Evolutionary conservation across 1,140 invertebrate genomes (phyloP), one percentile per base, ranked within the genome.

Genomic region (Leptonema lineaticorne): DNA sequence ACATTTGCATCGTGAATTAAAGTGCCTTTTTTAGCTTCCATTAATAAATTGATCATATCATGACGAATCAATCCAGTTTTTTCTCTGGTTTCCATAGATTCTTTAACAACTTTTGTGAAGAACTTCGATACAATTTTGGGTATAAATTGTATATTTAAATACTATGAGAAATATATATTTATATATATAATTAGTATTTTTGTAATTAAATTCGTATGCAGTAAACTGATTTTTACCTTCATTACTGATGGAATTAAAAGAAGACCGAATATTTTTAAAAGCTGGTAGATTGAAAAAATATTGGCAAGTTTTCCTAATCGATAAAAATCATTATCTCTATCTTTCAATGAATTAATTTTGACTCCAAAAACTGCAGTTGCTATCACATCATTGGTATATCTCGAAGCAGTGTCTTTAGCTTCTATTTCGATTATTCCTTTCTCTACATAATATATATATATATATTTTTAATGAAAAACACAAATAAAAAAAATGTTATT

Each of bases 371-470:
- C 83, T 5, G 77, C 79, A 0, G 76, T 80, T 0, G 84, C 84
- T 18, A 86, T 86, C 2, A 88, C 85, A 72, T 89, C 87, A 33
- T 83, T 87, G 0, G 86, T 82, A 63, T 83, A 87, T 7, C 83
- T 79, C 0, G 82, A 80, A 14, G 78, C 78, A n/a, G 84, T 71
- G 50, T 85, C 83, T 59, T 84, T 85, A 58, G 79, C 72, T 20
- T 86, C 84, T 16, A 71, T 16, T 63, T 65, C 67, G 0, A 71
- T 11, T 4, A 59, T 37, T 18, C 58, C 67, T 18, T 66, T 62
- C 1, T 50, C 63, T 71, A 67, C 27, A n/a, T n/a, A n/a, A n/a
- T 6, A 6, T 11, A 33, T 5, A 6, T 6, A n/a, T n/a, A n/a
- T n/a, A n/a, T n/a, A n/a, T n/a, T n/a, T n/a, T n/a, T n/a, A n/a